Evolutionary conservation across 2,113 vertebrate species (phyloP).

Genomic region (Alethe diademata): DNA sequence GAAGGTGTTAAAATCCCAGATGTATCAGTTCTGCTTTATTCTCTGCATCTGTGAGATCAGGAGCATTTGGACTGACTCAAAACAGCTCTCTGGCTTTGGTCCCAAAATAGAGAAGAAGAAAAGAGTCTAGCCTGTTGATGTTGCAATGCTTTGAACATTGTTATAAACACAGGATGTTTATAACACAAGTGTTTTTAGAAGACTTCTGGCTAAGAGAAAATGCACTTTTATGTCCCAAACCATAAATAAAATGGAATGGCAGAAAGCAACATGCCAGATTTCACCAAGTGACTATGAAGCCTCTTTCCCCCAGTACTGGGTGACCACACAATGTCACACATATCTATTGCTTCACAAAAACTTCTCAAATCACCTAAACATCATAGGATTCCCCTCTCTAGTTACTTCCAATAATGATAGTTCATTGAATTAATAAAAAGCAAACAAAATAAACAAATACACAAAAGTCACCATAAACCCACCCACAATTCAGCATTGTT

Average conservation of each 20-base stretch:
- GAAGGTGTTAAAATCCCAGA: neutral
- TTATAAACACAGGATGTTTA: neutral
- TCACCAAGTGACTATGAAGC: neutral
- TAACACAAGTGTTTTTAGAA: neutral
- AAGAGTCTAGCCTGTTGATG: neutral
- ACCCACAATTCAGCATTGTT: neutral
- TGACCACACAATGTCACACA: neutral
- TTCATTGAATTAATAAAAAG: neutral
- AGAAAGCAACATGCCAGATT: neutral
- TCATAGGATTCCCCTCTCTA: neutral
- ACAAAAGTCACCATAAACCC: neutral
- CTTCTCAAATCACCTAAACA: neutral
- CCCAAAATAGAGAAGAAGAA: conserved; percentile 28
- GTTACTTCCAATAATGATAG: neutral
- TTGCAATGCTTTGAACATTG: neutral
- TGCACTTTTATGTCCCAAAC: neutral
- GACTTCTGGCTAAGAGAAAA: neutral
- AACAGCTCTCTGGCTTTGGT: neutral
- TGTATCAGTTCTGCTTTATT: conserved; percentile 12
- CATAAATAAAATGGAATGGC: neutral
- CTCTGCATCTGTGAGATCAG: neutral
- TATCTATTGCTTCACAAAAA: neutral
- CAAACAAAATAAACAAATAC: neutral
- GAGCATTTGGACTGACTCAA: neutral
- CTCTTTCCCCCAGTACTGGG: neutral